Conservation (phyloP, 2,797 vertebrate genomes). For the Poecilia wingei region DNA sequence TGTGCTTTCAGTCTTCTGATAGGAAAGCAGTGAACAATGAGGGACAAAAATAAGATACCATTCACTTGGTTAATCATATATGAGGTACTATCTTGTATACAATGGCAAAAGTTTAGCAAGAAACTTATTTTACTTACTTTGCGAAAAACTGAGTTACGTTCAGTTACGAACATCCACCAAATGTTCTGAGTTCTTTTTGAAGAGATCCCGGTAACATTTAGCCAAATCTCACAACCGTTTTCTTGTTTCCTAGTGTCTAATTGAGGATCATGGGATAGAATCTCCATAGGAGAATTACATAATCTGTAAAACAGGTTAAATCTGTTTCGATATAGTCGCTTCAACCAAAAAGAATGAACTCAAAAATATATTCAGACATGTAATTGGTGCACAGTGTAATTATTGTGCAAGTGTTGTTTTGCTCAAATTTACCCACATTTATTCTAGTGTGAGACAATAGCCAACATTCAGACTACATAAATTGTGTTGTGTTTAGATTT, state of each 20-base stretch:
- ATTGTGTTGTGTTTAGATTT: neutral
- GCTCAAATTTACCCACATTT: neutral
- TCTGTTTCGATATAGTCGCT: neutral
- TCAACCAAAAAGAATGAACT: neutral
- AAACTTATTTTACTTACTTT: neutral
- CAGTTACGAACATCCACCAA: neutral
- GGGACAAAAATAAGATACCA: neutral
- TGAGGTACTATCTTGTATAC: neutral
- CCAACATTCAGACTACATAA: neutral
- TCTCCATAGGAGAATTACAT: neutral
- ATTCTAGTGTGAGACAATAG: neutral
- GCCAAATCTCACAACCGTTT: neutral
- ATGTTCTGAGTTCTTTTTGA: neutral
- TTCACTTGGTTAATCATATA: too few relatives aligned
- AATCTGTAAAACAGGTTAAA: neutral
- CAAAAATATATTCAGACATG: neutral
- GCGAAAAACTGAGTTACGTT: neutral
- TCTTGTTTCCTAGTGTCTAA: neutral
- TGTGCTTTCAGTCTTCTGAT: neutral
- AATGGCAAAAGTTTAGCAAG: neutral
- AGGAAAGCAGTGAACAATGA: neutral
- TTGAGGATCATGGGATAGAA: neutral
- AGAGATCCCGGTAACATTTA: neutral
- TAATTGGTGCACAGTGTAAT: neutral
- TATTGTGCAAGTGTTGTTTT: neutral